phyloP scores from a whole-genome alignment of 2,888 invertebrate genomes.

The Lysandra bellargus region DNA sequence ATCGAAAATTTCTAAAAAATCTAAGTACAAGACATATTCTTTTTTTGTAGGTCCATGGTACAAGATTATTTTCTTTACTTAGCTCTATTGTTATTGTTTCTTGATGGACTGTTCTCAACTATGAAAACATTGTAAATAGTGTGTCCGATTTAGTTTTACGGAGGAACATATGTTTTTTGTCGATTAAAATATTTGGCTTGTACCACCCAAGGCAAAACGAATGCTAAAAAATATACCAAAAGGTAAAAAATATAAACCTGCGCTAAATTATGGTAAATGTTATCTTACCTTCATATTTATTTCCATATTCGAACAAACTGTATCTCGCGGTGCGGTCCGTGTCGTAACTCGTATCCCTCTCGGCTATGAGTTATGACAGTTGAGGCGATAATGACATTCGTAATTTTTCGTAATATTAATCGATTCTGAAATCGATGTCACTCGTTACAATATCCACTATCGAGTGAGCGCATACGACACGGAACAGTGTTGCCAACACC shows the following conservation, averaged over 20 bases:
- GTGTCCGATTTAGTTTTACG: neutral
- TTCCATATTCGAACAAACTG: conserved; percentile 11
- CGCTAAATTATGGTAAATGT: neutral
- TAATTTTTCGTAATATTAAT: conserved; percentile 5
- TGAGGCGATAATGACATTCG: conserved; percentile 4
- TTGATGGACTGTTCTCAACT: neutral
- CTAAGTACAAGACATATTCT: too few relatives aligned
- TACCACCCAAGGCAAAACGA: neutral
- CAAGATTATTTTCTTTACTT: neutral
- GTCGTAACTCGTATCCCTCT: conserved; percentile 34
- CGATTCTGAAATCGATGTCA: conserved; percentile 1
- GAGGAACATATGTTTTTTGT: neutral
- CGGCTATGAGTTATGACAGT: neutral
- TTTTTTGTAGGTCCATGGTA: neutral
- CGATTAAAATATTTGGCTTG: neutral
- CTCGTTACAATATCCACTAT: neutral
- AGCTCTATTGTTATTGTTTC: neutral
- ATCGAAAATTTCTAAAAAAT: neutral
- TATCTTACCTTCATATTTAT: conserved; percentile 41
- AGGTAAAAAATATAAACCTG: neutral
- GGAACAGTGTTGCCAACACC: neutral
- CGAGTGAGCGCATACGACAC: neutral
- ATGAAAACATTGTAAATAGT: neutral
- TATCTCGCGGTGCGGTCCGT: conserved; percentile 33
- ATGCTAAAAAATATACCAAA: neutral